Base-by-base conservation (phyloP, 2,888 invertebrate species). In the Craniophora ligustri region DNA sequence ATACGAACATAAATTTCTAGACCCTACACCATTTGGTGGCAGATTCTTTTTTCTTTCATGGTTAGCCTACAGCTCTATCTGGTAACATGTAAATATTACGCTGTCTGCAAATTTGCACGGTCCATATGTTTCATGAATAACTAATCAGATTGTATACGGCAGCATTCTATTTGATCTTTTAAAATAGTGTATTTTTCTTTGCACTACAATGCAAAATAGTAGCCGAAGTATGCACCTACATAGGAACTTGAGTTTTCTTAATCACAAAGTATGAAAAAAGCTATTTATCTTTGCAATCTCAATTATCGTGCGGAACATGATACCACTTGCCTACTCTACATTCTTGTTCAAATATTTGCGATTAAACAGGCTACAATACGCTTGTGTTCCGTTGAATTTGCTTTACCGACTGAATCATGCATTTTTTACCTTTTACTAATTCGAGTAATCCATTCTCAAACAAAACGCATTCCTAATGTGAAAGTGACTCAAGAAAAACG, bases 1-100 rank as follows among this genome's bases (percentile, higher is more conserved):
- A 81, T 78, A 66, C 68, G 63, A 67, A 76, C 78, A 78, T 82
- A 84, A 82, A 81, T 82, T 81, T 64, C 69, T 66, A 72, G 78
- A 79, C 78, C 75, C 72, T 57, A 59, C 65, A 55, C 68, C 67
- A 75, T 74, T 81, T 67, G 57, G 46, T 49, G 58, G 35, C 59
- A 61, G 61, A 67, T 77, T 75, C 76, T 71, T 72, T 65, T 71
- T 62, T 59, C 45, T 45, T 57, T 63, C 59, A 56, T 57, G 41
- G 42, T 42, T 45, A 36, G 46, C 28, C 38, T 38, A 53, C 59
- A 54, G 53, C 34, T 59, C 30, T 46, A 42, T 69, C 39, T 54
- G 45, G 50, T 57, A 50, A 15, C 45, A 30, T 66, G 40, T 14
- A 16, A 42, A 51, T n/a, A n/a, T n/a, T n/a, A n/a, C n/a, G n/a